Percentiles rank a stretch among this genome's conserved stretches.
These are phyloP conservation scores for Chironomus tepperi DNA, from an alignment of 1,140 invertebrate genomes.

Conservation along the genomic window DNA sequence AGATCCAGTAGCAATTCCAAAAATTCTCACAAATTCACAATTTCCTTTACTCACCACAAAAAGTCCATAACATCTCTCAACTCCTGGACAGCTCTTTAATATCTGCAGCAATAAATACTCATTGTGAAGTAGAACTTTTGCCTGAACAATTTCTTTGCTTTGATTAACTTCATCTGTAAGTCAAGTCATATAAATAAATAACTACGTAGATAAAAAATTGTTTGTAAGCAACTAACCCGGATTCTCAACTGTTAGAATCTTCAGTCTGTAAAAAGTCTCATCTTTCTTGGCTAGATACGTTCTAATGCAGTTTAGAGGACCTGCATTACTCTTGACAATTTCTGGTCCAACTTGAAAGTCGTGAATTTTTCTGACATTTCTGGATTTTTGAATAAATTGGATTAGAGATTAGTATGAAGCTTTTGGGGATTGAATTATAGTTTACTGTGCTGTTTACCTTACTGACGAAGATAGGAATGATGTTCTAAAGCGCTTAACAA, in stretches of 20 bases:
- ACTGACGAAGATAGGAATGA: not conserved
- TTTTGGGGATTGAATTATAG: not conserved
- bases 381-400: not conserved
- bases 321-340: not conserved
- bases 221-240: not conserved
- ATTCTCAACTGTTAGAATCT: not conserved
- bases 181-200: too few relatives aligned
- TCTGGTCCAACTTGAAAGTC: not conserved
- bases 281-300: not conserved
- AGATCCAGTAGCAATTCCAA: too few relatives aligned
- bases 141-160: slow-evolving; percentile 45
- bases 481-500: not conserved
- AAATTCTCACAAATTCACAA: too few relatives aligned
- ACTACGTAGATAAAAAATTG: too few relatives aligned
- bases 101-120: slow-evolving; percentile 69
- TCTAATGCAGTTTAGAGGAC: not conserved
- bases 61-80: slow-evolving; percentile 70
- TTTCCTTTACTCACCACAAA: slow-evolving; percentile 57
- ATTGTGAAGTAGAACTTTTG: slow-evolving; percentile 73
- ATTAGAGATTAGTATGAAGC: not conserved
- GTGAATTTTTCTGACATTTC: not conserved
- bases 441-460: not conserved
- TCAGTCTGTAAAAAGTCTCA: not conserved
- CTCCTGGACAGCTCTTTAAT: slow-evolving; percentile 60
- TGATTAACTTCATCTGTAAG: slow-evolving; percentile 35